Base-by-base conservation (phyloP, 2,888 invertebrate genomes). In the Rutpela maculata region DNA sequence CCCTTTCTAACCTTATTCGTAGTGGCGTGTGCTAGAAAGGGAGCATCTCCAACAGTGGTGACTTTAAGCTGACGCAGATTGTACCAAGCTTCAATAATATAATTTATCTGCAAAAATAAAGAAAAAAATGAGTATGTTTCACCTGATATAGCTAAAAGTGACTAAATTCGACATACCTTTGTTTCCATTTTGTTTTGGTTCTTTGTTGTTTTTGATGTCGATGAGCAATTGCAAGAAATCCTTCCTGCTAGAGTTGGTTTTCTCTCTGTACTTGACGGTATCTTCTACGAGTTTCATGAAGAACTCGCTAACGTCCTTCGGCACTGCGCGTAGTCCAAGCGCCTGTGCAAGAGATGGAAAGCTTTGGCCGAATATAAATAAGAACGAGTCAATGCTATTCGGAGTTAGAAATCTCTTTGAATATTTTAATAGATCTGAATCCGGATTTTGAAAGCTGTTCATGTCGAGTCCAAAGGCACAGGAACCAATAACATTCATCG, bases 401-500 rank as follows among this genome's bases (percentile, higher is more conserved):
- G 59, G 60, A 1, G 18, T 38, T 18, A 78, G 74, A 9, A 80
- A 65, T 35, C 38, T 71, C 11, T 78, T 77, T 10, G 84, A 84
- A 72, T 78, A 80, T 59, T 73, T 63, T 56, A 80, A 75, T 85
- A 93, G 92, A 10, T 78, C 80, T 1, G 91, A 90, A 77, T 91
- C 87, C 0, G 91, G 88, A 84, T 91, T 90, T 67, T 90, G 89
- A 70, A 93, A 91, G 18, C 91, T 90, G 81, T 93, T 91, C 78
- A 91, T 91, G 76, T 92, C 91, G 6, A 93, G 88, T 55, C 93
- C 93, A 84, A 93, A 93, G 11, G 92, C 92, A 71, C 92, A 91
- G 6, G 67, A 67, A 2, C 67, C 67, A 19, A 67, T 67, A 10
- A 56, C 17, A 55, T 67, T 31, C 0, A 22, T 56, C 0, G 67